Conservation (phyloP, 2,888 invertebrate genomes). For the Fragum fragum region DNA sequence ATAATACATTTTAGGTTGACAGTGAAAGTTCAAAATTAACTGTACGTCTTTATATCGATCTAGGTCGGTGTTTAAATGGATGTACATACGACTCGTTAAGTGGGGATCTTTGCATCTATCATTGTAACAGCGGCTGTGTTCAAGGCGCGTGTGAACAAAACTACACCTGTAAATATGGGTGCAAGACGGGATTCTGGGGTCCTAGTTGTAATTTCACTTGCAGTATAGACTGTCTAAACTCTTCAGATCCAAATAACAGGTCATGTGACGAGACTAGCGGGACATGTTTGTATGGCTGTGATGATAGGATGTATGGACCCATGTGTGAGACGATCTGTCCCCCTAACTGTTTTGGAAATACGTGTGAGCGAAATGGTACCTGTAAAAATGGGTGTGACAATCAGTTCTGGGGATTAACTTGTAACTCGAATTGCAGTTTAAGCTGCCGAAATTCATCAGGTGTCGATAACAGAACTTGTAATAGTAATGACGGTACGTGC, state of each 20-base stretch:
- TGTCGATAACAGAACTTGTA: not conserved
- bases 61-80: not conserved
- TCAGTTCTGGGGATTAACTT: not conserved
- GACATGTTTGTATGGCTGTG: slow-evolving; percentile 19
- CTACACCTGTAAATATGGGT: slow-evolving; percentile 5
- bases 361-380: not conserved
- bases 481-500: not conserved
- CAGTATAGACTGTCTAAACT: not conserved
- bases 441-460: not conserved
- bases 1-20: too few relatives aligned
- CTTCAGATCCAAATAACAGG: not conserved
- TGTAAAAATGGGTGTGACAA: not conserved
- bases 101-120: not conserved
- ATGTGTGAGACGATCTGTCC: not conserved
- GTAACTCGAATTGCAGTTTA: slow-evolving; percentile 3
- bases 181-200: not conserved
- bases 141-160: not conserved
- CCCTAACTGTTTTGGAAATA: not conserved
- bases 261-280: slow-evolving; percentile 9
- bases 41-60: not conserved
- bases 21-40: too few relatives aligned
- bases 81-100: not conserved
- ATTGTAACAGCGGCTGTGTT: slow-evolving; percentile 17
- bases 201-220: not conserved
- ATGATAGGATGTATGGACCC: not conserved